These are phyloP conservation scores for Agapostemon virescens DNA, from an alignment of 2,888 invertebrate species.

Conservation along the genomic window DNA sequence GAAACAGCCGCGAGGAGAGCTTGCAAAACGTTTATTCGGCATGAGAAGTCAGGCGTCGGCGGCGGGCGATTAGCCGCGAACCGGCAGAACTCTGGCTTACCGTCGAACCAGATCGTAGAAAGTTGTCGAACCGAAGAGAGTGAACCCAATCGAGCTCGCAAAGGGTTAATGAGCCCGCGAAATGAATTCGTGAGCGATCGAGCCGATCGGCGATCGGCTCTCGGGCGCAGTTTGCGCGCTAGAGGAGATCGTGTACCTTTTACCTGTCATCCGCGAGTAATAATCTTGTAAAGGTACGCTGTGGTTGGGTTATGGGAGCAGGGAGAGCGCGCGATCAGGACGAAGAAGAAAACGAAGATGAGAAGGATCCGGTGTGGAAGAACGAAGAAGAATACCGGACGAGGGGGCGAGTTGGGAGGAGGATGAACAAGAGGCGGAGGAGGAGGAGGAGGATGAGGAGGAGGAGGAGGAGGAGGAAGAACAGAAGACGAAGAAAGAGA, in stretches of 20 bases:
- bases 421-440: constrained; percentile 2
- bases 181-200: constrained; percentile 47
- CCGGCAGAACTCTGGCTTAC: too few species aligned
- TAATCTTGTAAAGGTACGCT: constrained; percentile 72
- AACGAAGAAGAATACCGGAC: constrained; percentile 26
- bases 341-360: constrained; percentile 6
- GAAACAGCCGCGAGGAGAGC: too few species aligned
- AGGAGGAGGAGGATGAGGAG: constrained; percentile 22
- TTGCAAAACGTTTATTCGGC: too few species aligned
- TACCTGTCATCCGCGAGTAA: constrained; percentile 72
- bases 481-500: constrained; percentile 62
- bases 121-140: not conserved
- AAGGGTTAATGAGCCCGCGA: not conserved
- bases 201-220: constrained; percentile 49
- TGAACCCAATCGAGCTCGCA: not conserved
- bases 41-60: too few species aligned
- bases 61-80: too few species aligned
- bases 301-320: constrained; percentile 62
- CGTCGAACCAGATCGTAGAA: not conserved
- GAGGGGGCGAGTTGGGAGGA: constrained; percentile 17
- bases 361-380: constrained; percentile 13
- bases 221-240: constrained; percentile 44
- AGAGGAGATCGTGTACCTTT: constrained; percentile 60
- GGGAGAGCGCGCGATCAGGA: constrained; percentile 38
- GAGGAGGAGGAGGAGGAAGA: constrained; percentile 44